Percentiles rank a stretch among this genome's conserved stretches.
These are phyloP conservation scores for Orbicella faveolata DNA, from an alignment of 64 coral and sea anemone genomes.

Conservation along the genomic window DNA sequence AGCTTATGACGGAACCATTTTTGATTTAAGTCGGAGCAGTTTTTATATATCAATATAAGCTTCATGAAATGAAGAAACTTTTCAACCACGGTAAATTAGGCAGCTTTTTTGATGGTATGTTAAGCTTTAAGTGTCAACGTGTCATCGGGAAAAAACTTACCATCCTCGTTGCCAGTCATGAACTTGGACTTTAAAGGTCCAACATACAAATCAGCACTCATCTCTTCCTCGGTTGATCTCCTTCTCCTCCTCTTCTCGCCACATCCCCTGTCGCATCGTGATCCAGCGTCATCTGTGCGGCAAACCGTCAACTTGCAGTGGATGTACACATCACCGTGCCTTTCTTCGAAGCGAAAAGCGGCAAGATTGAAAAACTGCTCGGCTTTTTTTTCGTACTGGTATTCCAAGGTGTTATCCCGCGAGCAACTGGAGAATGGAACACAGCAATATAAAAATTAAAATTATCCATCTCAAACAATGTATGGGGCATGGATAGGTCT, in stretches of 20 bases:
- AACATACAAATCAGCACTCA: neutral
- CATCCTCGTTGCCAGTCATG: too few species aligned
- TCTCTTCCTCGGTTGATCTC: neutral
- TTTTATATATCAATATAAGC: too few species aligned
- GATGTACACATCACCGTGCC: neutral
- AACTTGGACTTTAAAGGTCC: neutral
- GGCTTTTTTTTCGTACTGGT: neutral
- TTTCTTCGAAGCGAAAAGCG: conserved; percentile 10
- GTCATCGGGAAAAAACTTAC: neutral
- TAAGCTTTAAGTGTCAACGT: too few species aligned
- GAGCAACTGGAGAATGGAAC: neutral
- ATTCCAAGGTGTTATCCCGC: conserved; percentile 4
- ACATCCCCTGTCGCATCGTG: conserved; percentile 10
- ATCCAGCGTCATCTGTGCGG: neutral
- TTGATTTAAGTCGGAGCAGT: too few species aligned
- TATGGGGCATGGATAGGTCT: too few species aligned
- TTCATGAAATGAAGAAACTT: too few species aligned
- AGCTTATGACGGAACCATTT: too few species aligned
- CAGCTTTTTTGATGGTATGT: too few species aligned
- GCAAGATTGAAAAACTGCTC: neutral
- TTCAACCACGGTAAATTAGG: too few species aligned
- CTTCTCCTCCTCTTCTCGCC: neutral
- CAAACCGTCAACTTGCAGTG: conserved; percentile 33
- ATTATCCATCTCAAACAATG: neutral
- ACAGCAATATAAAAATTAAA: neutral